Evolutionary conservation across 2,888 invertebrate species (phyloP).

Genomic region (Spicauda simplicius): DNA sequence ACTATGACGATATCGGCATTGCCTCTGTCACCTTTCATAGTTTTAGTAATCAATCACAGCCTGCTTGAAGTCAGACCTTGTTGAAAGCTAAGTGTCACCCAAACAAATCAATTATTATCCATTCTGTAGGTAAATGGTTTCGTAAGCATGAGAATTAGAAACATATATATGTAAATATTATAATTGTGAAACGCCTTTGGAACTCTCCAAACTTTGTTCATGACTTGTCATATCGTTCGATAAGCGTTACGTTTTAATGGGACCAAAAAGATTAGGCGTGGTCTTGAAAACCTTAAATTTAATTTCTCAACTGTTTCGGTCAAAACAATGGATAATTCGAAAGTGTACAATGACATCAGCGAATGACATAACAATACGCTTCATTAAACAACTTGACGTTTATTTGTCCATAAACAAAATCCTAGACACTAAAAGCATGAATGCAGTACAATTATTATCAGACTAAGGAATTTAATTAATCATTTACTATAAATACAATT

Average conservation of each 20-base stretch:
- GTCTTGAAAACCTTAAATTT: too few relatives aligned
- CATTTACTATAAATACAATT: conserved; percentile 1
- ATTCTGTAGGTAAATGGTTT: conserved; percentile 2
- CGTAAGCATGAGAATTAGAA: neutral
- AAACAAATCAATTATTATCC: conserved; percentile 14
- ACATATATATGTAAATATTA: neutral
- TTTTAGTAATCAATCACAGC: conserved; percentile 11
- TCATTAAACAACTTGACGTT: neutral
- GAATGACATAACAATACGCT: neutral
- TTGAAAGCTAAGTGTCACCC: conserved; percentile 18
- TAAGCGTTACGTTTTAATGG: too few relatives aligned
- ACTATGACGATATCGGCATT: conserved; percentile 22
- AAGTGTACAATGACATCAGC: conserved; percentile 1
- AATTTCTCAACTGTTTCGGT: too few relatives aligned
- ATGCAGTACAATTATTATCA: neutral
- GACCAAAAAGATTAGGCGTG: too few relatives aligned
- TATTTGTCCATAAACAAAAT: neutral
- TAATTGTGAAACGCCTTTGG: neutral
- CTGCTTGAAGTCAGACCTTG: neutral
- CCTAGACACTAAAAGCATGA: neutral
- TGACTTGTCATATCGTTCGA: neutral
- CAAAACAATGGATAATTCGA: neutral
- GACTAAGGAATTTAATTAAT: conserved; percentile 9
- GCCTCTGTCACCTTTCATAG: conserved; percentile 7
- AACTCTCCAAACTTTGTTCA: neutral